Evolutionary conservation across 2,113 vertebrate species (phyloP), one percentile per base, ranked within the genome.

Genomic region (Hydrolagus affinis): DNA sequence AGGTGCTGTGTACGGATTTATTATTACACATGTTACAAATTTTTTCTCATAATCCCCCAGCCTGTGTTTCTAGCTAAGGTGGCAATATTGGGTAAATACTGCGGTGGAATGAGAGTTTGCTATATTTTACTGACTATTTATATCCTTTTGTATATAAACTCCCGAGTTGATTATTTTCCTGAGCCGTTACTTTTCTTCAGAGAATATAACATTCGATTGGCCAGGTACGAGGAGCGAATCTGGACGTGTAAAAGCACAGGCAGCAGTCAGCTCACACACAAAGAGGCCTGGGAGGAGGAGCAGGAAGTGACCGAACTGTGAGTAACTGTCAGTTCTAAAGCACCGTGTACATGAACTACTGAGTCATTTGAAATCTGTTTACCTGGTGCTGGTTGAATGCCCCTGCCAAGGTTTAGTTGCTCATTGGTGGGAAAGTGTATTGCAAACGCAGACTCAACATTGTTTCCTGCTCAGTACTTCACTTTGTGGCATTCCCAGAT

Each of bases 221-320:
- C 95, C 88, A 94, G 93, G 59, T 99, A 99, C 89, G 89, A 86
- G 0, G 97, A 99, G 85, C 92, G 96, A 66, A 96, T 98, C 88
- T 99, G 98, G 98, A 99, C 97, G 0, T 99, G 98, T 89, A 98
- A 98, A 89, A 99, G 98, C 89, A 99, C 98, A 0, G 98, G 97
- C 89, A 99, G 98, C 92, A 95, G 89, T 89, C 97, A 99, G 90
- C 96, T 99, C 87, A 99, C 97, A 0, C 98, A 99, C 91, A 96
- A 95, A 87, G 98, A 99, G 88, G 98, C 98, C 86, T 99, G 98
- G 98, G 98, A 99, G 85, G 98, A 99, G 89, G 98, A 99, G 87
- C 97, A 99, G 92, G 98, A 99, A 92, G 98, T 99, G 62, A 95
- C 97, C 0, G 97, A 98, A 88, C 93, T 99, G 98, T 99, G 87